Evolutionary conservation across 2,797 vertebrate species (phyloP), one percentile per base, ranked within the genome.

Genomic region (Percopsis omiscomaycus): DNA sequence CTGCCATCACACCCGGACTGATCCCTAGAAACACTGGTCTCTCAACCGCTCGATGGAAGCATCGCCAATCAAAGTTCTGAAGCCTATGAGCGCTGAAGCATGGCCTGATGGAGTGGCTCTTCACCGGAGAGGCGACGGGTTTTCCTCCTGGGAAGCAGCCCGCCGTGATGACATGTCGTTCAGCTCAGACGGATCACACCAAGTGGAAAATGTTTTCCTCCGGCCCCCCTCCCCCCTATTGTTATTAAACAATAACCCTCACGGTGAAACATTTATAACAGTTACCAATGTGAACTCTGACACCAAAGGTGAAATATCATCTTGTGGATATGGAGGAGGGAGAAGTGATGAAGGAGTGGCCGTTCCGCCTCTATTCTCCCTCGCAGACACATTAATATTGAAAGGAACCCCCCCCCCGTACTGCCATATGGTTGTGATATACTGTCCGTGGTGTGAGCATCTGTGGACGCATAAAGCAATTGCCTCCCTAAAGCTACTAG

Each of bases 151-250:
- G 57, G 30, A 11, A 55, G 56, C 71, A 22, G 73, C 77, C 67
- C 68, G 67, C 69, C 11, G 55, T 81, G 71, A 86, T 88, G 86
- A 89, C 73, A 84, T 77, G 81, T 85, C 83, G 89, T 68, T 68
- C 10, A 10, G 47, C 71, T 57, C 30, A 52, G 78, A 87, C 68
- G 50, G 74, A 89, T 91, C 16, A 70, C 61, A 22, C 22, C 22
- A 22, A 22, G 22, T 22, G 22, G 22, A 22, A 22, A 22, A 22
- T 22, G 22, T 22, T 22, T 22, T 56, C 16, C 27, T 50, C n/a
- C 42, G 61, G 69, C 79, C 68, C 53, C 50, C 22, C 63, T 63
- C 49, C n/a, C 59, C 49, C 49, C 74, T 53, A 47, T 22, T n/a
- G 51, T 66, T 68, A 49, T 64, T 63, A 75, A 78, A 75, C 72